Evolutionary conservation across 2,888 invertebrate species (phyloP), one percentile per base, ranked within the genome.

Genomic region (Parascotia fuliginaria): DNA sequence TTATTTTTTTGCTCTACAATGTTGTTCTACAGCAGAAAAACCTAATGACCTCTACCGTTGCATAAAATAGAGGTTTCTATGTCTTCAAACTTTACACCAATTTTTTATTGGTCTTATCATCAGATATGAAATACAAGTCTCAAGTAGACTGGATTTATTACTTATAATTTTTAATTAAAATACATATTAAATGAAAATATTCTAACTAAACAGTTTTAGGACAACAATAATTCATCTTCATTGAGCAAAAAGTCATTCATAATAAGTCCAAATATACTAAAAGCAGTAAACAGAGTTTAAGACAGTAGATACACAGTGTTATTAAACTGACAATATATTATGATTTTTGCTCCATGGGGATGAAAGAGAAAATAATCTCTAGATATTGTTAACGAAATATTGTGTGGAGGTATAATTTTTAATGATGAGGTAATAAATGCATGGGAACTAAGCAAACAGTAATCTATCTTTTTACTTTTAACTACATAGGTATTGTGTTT

Each of bases 11-110:
- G 79, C 77, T 80, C 88, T 89, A 89, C 82, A 78, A 73, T 83
- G 74, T 79, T 77, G 71, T 76, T 79, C 88, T 87, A 87, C 83
- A 81, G 83, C 85, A 79, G 83, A 83, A 85, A 81, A 81, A 75
- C 71, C 75, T 73, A 76, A 64, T 72, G 69, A 71, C 67, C 59
- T 67, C 72, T 78, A 82, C 73, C 55, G 77, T 80, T 75, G 74
- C 69, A 77, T 73, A 71, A 46, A 74, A 60, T 54, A 63, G 63
- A 63, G 53, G 64, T 47, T 41, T 50, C 28, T 43, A 47, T 54
- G 32, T 36, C 42, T 44, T 41, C 27, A 50, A 60, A 42, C 32
- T 38, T 29, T 54, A 40, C 16, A 60, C 68, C 71, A 71, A 70
- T 70, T 65, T 70, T 63, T 42, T 27, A 71, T 71, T 69, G 54